Evolutionary conservation across 2,888 invertebrate genomes (phyloP), one percentile per base, ranked within the genome.

Genomic region (Spialia ferax): DNA sequence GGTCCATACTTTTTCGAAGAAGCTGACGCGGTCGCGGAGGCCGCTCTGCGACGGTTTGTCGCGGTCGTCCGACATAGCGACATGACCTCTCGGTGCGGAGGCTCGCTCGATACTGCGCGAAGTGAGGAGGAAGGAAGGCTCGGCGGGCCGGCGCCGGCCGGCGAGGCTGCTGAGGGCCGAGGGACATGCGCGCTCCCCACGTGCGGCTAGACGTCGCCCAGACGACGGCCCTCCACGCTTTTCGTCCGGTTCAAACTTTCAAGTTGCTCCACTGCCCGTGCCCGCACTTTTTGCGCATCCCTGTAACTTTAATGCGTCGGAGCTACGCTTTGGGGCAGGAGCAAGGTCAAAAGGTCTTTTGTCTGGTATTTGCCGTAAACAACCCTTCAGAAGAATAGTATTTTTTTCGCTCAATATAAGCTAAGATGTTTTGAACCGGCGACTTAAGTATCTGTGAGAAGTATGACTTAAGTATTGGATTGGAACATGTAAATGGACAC

Each of bases 1-100:
- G 70, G 95, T 94, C 96, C 96, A 97, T 73, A 97, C 95, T 91
- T 96, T 96, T 86, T 97, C 97, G 88, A 97, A 97, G 85, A 97
- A 97, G 75, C 95, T 95, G 76, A 97, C 97, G 77, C 96, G 95
- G 80, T 97, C 96, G 72, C 95, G 95, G 70, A 97, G 94, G 76
- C 96, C 82, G 87, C 88, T 79, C 78, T 89, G 89, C 90, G 93
- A 86, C 91, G 93, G 90, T 78, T 89, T 89, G 82, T 91, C 93
- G 91, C 93, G 91, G 69, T 84, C 92, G 91, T 93, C 91, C 74
- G 93, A 89, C 93, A 92, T 92, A 76, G 87, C 91, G 85, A 83
- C 92, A 93, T 93, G 91, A 91, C 93, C 92, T 89, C 84, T 82
- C 86, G 74, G 78, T 77, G 75, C 83, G 88, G 88, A 88, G 89